Base-by-base conservation (phyloP, 2,797 vertebrate species). In the Chelmon rostratus region DNA sequence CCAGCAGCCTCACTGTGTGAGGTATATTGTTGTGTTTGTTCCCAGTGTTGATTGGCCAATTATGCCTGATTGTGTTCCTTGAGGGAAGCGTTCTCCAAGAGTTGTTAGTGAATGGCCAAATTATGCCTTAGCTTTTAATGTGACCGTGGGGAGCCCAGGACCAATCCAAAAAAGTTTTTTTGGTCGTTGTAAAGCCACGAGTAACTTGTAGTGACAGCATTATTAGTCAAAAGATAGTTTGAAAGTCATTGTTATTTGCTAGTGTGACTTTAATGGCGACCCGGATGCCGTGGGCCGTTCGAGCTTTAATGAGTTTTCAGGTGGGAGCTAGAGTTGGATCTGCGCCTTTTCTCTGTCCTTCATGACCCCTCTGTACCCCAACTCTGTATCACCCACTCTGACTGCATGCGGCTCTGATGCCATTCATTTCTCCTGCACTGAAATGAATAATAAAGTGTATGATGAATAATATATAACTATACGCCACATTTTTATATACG, bases 51-150 rank as follows among this genome's bases (percentile, higher is more conserved):
- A 94, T 93, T 93, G 92, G 89, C 85, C 90, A 92, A 94, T 94
- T 94, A 93, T 81, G 84, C 47, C 86, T 94, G 93, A 94, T 94
- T 94, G 91, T 92, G 89, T 92, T 94, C 86, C 93, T 93, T 86
- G 85, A 91, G 91, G 90, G 83, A 85, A 89, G 84, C 82, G 76
- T 91, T 90, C 90, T 90, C 88, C 49, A 86, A 79, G 85, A 89
- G 79, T 86, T 85, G 91, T 90, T 90, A 86, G 90, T 86, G 88
- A 93, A 91, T 86, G 76, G 81, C 81, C 81, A 91, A 93, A 94
- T 94, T 92, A 94, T 92, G 84, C 90, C 78, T 79, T 58, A 23
- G 86, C 81, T 84, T 88, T 90, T 92, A 93, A 93, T 93, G 89
- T 90, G 92, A 83, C 92, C 87, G 58, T 37, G 71, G 89, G 91